Conservation (phyloP, 2,797 vertebrate genomes). For the Coreius guichenoti region DNA sequence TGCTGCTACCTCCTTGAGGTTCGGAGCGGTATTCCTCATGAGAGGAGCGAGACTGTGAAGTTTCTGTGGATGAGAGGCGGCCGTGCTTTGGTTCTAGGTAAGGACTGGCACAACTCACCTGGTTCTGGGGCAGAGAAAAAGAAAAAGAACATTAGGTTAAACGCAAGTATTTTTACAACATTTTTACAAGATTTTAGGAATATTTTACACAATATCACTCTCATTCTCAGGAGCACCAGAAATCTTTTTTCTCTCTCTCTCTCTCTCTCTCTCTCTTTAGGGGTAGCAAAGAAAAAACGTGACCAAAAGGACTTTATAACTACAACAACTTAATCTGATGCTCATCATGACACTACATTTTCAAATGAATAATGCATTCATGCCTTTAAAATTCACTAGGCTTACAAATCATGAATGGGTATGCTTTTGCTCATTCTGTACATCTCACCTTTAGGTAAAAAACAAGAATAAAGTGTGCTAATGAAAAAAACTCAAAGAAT, state of each 20-base stretch:
- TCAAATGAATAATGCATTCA: slow-evolving; percentile 1
- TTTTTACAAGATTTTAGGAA: background rate
- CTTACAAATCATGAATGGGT: slow-evolving; percentile 6
- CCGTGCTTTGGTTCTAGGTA: slow-evolving; percentile 92
- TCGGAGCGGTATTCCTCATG: slow-evolving; percentile 96
- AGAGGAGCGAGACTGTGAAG: slow-evolving; percentile 95
- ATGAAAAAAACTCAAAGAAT: slow-evolving; percentile 10
- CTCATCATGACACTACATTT: background rate
- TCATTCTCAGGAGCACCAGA: background rate
- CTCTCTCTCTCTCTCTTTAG: background rate
- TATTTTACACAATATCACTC: background rate
- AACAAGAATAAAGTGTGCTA: slow-evolving; percentile 23
- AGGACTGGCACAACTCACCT: slow-evolving; percentile 91
- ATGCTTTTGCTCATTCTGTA: background rate
- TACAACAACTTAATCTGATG: background rate
- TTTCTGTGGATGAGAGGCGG: slow-evolving; percentile 95
- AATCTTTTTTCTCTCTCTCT: background rate
- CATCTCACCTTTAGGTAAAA: background rate
- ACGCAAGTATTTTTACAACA: background rate
- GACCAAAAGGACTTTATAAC: background rate
- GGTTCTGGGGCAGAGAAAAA: slow-evolving; percentile 29
- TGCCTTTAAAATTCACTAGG: background rate
- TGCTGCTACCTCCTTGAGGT: slow-evolving; percentile 83
- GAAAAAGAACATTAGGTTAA: slow-evolving; percentile 1
- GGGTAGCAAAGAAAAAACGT: background rate